A percentile compares a stretch with the other conserved stretches of the same genome.
Conservation (phyloP, 1,140 invertebrate genomes). For the Diplogasteroides magnus region DNA sequence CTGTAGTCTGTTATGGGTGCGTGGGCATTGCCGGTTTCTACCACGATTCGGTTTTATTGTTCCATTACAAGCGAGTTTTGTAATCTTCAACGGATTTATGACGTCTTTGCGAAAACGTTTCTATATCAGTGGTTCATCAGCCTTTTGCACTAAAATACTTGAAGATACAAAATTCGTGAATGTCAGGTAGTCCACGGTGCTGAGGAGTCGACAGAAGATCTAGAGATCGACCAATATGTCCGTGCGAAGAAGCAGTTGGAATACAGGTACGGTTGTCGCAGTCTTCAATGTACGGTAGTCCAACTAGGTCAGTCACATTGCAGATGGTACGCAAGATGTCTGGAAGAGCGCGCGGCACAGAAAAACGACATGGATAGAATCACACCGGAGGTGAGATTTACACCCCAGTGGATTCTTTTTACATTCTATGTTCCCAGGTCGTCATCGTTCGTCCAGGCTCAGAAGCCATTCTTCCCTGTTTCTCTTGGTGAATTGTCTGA, state of each 20-base stretch:
- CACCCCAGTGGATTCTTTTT: neutral
- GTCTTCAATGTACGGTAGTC: neutral
- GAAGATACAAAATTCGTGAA: neutral
- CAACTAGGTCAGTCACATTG: neutral
- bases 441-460: constrained; percentile 13
- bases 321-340: constrained; percentile 2
- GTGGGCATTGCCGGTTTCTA: neutral
- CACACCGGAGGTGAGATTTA: neutral
- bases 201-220: neutral
- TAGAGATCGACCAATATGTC: neutral
- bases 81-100: constrained; percentile 32
- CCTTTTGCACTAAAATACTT: neutral
- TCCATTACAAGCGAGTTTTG: constrained; percentile 11
- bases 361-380: neutral
- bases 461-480: constrained; percentile 20
- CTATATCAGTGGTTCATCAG: neutral
- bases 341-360: neutral
- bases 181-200: neutral
- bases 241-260: neutral
- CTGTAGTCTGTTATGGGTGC: neutral
- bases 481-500: constrained; percentile 15
- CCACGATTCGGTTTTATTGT: neutral
- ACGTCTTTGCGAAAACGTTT: constrained; percentile 24
- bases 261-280: neutral
- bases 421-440: constrained; percentile 9